Conservation (phyloP, 2,797 vertebrate genomes). For the Agapornis canus region DNA sequence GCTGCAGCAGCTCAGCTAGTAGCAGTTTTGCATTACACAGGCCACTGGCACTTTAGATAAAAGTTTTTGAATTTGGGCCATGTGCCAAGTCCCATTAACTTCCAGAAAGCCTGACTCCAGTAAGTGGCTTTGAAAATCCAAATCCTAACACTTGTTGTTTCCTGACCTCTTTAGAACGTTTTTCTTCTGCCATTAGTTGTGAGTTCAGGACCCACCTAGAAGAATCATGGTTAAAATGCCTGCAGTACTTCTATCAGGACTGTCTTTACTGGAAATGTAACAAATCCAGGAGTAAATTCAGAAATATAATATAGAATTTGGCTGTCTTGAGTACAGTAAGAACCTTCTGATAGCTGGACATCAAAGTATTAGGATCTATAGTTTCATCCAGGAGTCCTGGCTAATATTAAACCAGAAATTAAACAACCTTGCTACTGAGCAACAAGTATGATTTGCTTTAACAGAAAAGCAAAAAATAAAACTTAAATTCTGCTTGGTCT, state of each 20-base stretch:
- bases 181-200: not conserved
- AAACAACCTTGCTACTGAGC: not conserved
- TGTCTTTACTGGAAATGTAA: not conserved
- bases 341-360: not conserved
- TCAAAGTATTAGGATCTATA: not conserved
- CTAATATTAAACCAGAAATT: not conserved
- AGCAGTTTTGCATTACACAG: not conserved
- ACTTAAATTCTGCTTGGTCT: not conserved
- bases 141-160: not conserved
- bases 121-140: not conserved
- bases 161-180: constrained; percentile 8
- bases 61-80: not conserved
- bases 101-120: not conserved
- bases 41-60: not conserved
- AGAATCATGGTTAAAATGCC: not conserved
- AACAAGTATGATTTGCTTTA: not conserved
- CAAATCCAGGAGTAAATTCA: not conserved
- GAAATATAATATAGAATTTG: not conserved
- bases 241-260: not conserved
- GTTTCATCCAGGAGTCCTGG: not conserved
- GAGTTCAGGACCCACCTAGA: not conserved
- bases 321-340: not conserved
- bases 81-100: constrained; percentile 10
- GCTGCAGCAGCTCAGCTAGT: not conserved
- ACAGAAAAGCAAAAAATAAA: not conserved